These are phyloP conservation scores for Temnothorax curvispinosus DNA, from an alignment of 1,140 invertebrate genomes.

Conservation along the genomic window DNA sequence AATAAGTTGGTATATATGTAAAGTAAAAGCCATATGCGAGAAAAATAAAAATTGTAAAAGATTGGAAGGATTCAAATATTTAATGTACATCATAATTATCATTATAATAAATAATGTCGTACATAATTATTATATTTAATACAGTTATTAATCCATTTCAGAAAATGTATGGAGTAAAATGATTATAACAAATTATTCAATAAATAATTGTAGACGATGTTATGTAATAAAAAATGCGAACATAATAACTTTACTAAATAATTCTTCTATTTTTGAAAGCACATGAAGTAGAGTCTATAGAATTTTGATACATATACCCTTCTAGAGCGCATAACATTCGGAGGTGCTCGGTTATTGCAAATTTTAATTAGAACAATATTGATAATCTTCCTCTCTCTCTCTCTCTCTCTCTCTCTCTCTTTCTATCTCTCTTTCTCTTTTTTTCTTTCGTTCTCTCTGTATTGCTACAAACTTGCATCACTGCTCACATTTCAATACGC, in stretches of 20 bases:
- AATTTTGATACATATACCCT: neutral
- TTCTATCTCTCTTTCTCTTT: too few species aligned
- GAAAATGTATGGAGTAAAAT: neutral
- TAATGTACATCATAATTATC: neutral
- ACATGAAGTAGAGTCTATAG: neutral
- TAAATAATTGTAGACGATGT: neutral
- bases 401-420: too few species aligned
- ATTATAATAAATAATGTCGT: neutral
- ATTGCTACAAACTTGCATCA: neutral
- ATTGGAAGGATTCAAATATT: neutral
- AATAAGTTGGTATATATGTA: neutral
- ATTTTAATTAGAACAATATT: slow-evolving; percentile 59
- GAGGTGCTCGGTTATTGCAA: slow-evolving; percentile 14
- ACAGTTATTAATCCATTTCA: slow-evolving; percentile 1
- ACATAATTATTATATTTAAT: neutral
- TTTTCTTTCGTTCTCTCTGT: neutral
- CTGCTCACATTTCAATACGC: neutral
- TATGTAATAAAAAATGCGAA: neutral
- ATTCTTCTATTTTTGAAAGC: neutral
- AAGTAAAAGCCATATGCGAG: neutral
- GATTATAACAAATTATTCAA: neutral
- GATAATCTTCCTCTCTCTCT: neutral
- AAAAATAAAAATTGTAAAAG: neutral
- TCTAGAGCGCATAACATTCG: neutral
- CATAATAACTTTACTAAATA: neutral